phyloP scores from a whole-genome alignment of 1,140 invertebrate species.

The Euschistus heros region DNA sequence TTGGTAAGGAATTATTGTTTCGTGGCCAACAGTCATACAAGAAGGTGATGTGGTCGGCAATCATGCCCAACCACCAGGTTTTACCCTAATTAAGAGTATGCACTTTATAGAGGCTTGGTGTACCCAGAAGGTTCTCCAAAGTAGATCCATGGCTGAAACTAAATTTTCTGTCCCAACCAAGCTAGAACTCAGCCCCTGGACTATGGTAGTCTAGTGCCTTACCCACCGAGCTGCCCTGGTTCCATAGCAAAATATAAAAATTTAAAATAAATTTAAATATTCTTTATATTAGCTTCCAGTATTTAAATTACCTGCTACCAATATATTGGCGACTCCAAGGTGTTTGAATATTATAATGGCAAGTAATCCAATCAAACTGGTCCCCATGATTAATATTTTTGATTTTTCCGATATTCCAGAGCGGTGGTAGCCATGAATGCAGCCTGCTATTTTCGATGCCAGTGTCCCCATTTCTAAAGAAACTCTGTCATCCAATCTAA shows the following conservation, averaged over 20 bases:
- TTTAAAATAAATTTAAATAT: neutral
- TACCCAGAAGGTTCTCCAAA: neutral
- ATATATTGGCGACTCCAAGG: neutral
- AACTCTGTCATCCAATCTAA: neutral
- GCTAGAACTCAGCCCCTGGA: neutral
- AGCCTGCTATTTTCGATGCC: neutral
- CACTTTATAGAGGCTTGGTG: neutral
- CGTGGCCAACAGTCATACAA: too few relatives aligned
- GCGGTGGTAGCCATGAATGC: neutral
- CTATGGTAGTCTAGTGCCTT: too few relatives aligned
- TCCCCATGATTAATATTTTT: neutral
- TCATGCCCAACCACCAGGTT: too few relatives aligned
- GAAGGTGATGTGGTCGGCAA: too few relatives aligned
- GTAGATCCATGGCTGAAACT: neutral
- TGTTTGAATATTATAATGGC: neutral
- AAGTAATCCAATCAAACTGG: neutral
- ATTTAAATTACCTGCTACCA: neutral
- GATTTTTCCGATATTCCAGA: neutral
- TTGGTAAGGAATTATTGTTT: too few relatives aligned
- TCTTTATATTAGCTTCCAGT: neutral
- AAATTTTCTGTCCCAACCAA: neutral
- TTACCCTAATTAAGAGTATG: too few relatives aligned
- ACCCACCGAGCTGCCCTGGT: neutral
- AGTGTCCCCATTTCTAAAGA: neutral
- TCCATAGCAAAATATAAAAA: too few relatives aligned